Conservation (phyloP, 2,113 vertebrate species). For the Raphicerus campestris region DNA sequence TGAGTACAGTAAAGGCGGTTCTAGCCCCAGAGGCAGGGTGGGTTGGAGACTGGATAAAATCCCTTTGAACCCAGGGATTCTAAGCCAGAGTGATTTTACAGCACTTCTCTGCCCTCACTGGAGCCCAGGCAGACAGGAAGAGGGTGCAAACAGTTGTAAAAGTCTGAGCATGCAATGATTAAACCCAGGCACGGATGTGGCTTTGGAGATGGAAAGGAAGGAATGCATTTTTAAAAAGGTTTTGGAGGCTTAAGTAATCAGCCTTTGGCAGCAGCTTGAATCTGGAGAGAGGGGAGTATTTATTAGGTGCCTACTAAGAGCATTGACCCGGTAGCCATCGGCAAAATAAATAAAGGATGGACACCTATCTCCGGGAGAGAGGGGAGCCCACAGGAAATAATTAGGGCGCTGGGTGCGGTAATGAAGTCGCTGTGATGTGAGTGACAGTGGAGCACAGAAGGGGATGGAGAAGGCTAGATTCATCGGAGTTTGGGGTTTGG, state of each 20-base stretch:
- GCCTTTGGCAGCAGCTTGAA: constrained; percentile 39
- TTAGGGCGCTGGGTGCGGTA: not conserved
- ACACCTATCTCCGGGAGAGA: not conserved
- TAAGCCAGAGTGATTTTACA: not conserved
- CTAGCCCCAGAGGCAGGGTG: not conserved
- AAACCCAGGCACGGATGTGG: constrained; percentile 51
- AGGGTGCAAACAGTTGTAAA: not conserved
- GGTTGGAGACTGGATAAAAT: not conserved
- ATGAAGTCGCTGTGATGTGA: not conserved
- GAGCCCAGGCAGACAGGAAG: constrained; percentile 18
- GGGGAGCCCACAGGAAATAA: not conserved
- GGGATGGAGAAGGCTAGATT: not conserved
- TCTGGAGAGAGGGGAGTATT: constrained; percentile 25
- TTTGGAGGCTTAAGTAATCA: constrained; percentile 41
- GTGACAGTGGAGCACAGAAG: not conserved
- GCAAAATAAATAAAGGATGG: not conserved
- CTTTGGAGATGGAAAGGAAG: constrained; percentile 49
- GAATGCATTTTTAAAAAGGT: constrained; percentile 61
- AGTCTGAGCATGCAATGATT: not conserved
- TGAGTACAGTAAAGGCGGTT: not conserved
- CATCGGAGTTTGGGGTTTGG: not conserved
- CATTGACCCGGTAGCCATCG: not conserved
- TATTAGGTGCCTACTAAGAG: constrained; percentile 16
- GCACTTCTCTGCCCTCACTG: not conserved
- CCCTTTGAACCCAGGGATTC: not conserved